Evolutionary conservation across 2,797 vertebrate genomes (phyloP), one percentile per base, ranked within the genome.

Genomic region (Adelosebastes latens): DNA sequence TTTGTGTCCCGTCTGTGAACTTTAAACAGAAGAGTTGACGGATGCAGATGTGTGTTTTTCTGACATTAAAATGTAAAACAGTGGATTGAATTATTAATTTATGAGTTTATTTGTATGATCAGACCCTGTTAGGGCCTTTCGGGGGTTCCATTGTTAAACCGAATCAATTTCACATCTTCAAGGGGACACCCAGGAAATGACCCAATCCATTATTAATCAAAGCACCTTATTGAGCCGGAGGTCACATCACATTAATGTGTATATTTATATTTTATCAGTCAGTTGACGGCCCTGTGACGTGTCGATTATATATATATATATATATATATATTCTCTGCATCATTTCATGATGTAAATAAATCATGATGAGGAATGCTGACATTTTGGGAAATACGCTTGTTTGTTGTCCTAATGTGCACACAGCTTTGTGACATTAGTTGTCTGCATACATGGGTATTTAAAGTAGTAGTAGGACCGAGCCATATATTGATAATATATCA

Each of bases 131-230:
- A 13, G 25, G 24, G 39, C 14, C n/a, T 65, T 75, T 8, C 2
- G 14, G 62, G 69, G 76, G 10, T 63, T 81, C 32, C 36, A 64
- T 71, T 80, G 69, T 83, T 58, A 32, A 62, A 52, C n/a, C 13
- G 11, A 83, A 79, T 81, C 52, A 49, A 73, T 83, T 82, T 80
- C 42, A 52, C 52, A 64, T 71, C 71, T 84, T 70, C 61, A 36
- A 58, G 42, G 59, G 70, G 52, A 81, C 70, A 58, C 75, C 52
- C 5, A 31, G 61, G 63, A 81, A 84, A 82, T 10, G 6, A 55
- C 73, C 87, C 25, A 73, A 77, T 87, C 67, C 77, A 84, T 87
- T 89, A 84, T 78, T 87, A 87, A 92, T 88, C 80, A 85, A 79
- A 79, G 83, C 59, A 39, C 36, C 18, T 75, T 63, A 75, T 85